Conservation (phyloP, 2,113 vertebrate species). For the Trichechus manatus region DNA sequence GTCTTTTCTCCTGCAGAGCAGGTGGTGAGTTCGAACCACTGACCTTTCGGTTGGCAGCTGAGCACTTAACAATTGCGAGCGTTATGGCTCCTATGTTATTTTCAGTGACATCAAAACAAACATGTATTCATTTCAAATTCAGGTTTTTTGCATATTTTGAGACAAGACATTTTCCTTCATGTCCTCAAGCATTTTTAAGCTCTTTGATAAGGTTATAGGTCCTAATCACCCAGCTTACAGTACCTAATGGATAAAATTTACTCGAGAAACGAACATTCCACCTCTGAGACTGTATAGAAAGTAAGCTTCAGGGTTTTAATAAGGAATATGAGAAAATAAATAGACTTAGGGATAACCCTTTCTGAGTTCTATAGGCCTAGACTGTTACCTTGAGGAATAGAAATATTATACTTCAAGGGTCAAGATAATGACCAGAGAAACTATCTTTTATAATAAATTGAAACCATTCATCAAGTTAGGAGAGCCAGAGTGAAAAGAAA, state of each 20-base stretch:
- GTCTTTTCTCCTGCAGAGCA: not conserved
- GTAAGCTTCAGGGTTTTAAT: not conserved
- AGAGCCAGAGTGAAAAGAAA: not conserved
- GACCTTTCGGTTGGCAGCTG: not conserved
- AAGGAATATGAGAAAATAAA: slow-evolving; percentile 9
- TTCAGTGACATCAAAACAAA: not conserved
- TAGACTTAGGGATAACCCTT: not conserved
- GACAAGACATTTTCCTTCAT: not conserved
- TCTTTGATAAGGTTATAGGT: not conserved
- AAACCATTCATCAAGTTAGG: slow-evolving; percentile 21
- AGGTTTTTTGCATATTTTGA: not conserved
- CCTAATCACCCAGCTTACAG: not conserved
- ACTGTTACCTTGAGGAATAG: not conserved
- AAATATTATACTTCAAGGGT: not conserved
- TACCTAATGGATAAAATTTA: not conserved
- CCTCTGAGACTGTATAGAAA: slow-evolving; percentile 19
- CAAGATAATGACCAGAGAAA: slow-evolving; percentile 38
- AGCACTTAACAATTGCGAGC: not conserved
- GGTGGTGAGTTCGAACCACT: not conserved
- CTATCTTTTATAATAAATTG: not conserved
- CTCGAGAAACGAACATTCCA: not conserved
- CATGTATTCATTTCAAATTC: not conserved
- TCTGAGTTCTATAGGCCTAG: not conserved
- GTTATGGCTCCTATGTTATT: not conserved
- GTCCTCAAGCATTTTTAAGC: not conserved